These are phyloP conservation scores for Drosophila stalkeri DNA, from an alignment of 2,888 invertebrate genomes.

Conservation along the genomic window DNA sequence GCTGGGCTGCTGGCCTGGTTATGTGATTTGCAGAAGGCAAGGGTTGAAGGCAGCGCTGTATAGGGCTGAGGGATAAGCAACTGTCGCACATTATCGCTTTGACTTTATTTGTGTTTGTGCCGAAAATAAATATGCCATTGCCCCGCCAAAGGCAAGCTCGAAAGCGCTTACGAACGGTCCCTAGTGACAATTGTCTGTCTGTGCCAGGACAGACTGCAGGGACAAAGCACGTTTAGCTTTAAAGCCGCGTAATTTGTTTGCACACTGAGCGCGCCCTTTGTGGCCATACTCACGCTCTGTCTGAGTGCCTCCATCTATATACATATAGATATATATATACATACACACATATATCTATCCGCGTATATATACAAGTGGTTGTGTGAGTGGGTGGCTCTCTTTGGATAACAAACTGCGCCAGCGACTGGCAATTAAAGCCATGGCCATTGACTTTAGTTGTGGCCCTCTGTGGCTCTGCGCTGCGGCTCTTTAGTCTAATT, in stretches of 20 bases:
- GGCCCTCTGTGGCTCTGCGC: constrained; percentile 10
- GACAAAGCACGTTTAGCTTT: constrained; percentile 56
- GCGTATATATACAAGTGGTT: constrained; percentile 1
- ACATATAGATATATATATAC: neutral
- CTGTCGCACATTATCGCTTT: constrained; percentile 66
- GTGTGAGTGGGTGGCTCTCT: constrained; percentile 3
- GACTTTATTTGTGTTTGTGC: constrained; percentile 48
- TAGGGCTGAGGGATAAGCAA: constrained; percentile 45
- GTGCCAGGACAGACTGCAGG: constrained; percentile 23
- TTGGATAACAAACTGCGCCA: constrained; percentile 47
- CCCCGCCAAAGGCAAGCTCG: constrained; percentile 44
- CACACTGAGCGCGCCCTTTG: constrained; percentile 40
- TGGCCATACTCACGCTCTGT: constrained; percentile 22
- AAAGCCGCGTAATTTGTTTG: constrained; percentile 78
- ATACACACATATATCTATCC: neutral
- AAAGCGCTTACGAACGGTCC: constrained; percentile 38
- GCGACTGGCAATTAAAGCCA: constrained; percentile 64
- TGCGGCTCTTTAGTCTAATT: constrained; percentile 75
- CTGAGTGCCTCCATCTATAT: constrained; percentile 1
- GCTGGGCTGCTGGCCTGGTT: constrained; percentile 12
- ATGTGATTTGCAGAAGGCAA: constrained; percentile 29
- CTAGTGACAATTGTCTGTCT: constrained; percentile 27
- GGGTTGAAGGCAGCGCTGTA: neutral
- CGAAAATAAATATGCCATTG: constrained; percentile 73
- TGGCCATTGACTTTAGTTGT: constrained; percentile 60